phyloP scores from a whole-genome alignment of 2,113 vertebrate genomes.

The Micromys minutus region DNA sequence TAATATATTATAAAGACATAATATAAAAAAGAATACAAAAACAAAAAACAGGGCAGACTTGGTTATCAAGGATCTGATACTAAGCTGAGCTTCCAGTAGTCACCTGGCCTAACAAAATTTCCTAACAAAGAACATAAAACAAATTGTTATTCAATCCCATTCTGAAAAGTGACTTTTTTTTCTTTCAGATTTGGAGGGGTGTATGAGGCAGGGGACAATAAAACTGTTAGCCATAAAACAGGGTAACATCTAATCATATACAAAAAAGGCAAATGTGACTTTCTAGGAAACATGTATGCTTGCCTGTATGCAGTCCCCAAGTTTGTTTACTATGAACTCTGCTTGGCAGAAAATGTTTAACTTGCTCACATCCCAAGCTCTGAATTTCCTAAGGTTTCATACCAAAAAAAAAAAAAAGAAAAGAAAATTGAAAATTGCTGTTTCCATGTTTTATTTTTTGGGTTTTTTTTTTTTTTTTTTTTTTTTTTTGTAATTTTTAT shows the following conservation, averaged over 20 bases:
- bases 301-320: not conserved
- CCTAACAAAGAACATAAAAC: not conserved
- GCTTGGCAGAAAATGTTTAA: not conserved
- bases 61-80: too few species aligned
- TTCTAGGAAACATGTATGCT: not conserved
- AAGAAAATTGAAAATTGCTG: too few species aligned
- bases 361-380: not conserved
- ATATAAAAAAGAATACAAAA: constrained; percentile 36
- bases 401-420: not conserved
- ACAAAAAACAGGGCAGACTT: not conserved
- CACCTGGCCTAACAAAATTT: not conserved
- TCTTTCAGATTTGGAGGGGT: not conserved
- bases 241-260: not conserved
- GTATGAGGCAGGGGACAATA: not conserved
- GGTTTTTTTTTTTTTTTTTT: too few species aligned
- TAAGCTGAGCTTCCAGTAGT: not conserved
- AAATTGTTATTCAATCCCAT: not conserved
- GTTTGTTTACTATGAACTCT: not conserved
- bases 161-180: not conserved
- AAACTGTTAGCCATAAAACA: not conserved
- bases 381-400: not conserved
- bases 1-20: not conserved
- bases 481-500: too few species aligned
- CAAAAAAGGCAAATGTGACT: not conserved
- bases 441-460: too few species aligned